phyloP scores from a whole-genome alignment of 1,140 invertebrate genomes.

The Conus betulinus region DNA sequence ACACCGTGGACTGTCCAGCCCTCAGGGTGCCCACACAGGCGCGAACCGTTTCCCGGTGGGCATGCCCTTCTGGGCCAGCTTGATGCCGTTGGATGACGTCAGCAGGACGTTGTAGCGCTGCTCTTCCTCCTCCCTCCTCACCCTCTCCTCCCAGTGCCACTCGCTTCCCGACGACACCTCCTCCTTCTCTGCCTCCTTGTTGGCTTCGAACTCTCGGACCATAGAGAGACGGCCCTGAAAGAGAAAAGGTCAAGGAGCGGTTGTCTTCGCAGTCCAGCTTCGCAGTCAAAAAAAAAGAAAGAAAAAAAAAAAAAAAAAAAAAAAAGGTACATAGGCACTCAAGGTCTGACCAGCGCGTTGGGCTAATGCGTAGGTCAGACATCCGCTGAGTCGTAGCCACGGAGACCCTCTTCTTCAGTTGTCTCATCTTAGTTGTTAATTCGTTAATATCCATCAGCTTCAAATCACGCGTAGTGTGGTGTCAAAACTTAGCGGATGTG shows the following conservation, averaged over 20 bases:
- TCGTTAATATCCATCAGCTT: no score
- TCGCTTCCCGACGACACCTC: background rate
- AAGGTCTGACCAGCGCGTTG: no score
- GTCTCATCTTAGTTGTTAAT: no score
- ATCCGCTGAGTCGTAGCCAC: no score
- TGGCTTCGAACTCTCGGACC: conserved; percentile 44
- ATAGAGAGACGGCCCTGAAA: conserved; percentile 45
- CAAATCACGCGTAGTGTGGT: no score
- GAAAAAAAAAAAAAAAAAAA: no score
- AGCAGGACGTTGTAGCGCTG: conserved; percentile 7
- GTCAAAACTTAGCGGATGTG: no score
- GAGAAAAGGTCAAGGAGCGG: background rate
- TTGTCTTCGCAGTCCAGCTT: no score
- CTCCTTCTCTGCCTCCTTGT: background rate
- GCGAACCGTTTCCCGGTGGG: background rate
- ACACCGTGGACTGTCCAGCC: conserved; percentile 21
- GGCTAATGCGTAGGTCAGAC: no score
- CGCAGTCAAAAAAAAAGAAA: no score
- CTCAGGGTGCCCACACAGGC: conserved; percentile 30
- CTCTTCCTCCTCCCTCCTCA: conserved; percentile 2
- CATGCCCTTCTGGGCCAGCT: background rate
- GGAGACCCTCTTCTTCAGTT: no score
- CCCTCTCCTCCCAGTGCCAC: conserved; percentile 4
- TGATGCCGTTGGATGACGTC: background rate
- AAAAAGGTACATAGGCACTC: no score